Evolutionary conservation across 2,113 vertebrate genomes (phyloP).

Genomic region (Python bivittatus): DNA sequence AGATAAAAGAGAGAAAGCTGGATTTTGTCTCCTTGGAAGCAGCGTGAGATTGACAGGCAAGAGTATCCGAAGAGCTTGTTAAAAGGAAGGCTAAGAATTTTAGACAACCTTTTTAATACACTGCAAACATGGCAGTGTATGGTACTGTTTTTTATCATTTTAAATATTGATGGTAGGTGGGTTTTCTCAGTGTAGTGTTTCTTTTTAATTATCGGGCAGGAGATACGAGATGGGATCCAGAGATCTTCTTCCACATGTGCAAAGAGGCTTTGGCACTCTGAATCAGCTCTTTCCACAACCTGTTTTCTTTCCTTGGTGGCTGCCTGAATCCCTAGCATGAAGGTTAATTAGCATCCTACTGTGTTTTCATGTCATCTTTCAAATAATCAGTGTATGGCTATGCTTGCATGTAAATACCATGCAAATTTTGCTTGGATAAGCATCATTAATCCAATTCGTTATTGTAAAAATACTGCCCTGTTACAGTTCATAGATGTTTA

Average conservation of each 20-base stretch:
- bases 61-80: constrained; percentile 37
- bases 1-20: background rate
- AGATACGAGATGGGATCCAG: background rate
- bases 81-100: background rate
- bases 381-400: background rate
- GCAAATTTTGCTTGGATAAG: constrained; percentile 57
- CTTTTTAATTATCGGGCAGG: background rate
- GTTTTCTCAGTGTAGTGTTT: constrained; percentile 13
- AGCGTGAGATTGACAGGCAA: constrained; percentile 25
- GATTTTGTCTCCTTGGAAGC: background rate
- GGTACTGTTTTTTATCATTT: constrained; percentile 13
- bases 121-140: background rate
- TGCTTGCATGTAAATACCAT: constrained; percentile 20
- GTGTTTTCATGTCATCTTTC: background rate
- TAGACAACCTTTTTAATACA: background rate
- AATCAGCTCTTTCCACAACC: background rate
- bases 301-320: background rate
- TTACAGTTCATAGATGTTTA: constrained; percentile 51
- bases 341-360: background rate
- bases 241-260: background rate
- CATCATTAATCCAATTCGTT: constrained; percentile 42
- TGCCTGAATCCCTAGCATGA: background rate
- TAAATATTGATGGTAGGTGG: constrained; percentile 19
- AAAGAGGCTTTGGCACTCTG: background rate
- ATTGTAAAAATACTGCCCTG: constrained; percentile 50